Evolutionary conservation across 2,888 invertebrate genomes (phyloP).

Genomic region (Stegophylla sp.): DNA sequence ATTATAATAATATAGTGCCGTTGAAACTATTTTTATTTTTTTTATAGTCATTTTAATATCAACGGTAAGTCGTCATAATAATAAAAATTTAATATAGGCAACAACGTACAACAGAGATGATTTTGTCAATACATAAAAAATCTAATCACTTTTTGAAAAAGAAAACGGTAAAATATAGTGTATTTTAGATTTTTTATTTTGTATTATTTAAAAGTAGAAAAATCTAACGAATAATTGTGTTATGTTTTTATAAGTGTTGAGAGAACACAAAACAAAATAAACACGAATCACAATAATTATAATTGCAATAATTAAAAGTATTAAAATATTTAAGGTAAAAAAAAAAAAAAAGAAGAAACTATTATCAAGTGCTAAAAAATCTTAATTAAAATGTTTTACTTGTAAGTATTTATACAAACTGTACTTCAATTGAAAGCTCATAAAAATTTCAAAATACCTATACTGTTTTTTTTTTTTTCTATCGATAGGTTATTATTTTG

Average conservation of each 20-base stretch:
- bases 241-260: neutral
- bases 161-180: too few species aligned
- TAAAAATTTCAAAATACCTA: neutral
- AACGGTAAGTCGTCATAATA: neutral
- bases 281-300: neutral
- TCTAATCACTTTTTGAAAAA: too few species aligned
- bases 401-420: neutral
- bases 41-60: neutral
- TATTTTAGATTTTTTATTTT: too few species aligned
- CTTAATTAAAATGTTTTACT: neutral
- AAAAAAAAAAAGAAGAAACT: neutral
- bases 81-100: too few species aligned
- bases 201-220: too few species aligned
- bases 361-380: neutral
- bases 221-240: neutral
- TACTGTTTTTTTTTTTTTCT: too few species aligned
- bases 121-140: neutral
- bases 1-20: neutral
- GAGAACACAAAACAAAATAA: neutral
- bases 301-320: neutral
- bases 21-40: neutral
- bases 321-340: neutral
- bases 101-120: neutral
- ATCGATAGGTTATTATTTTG: too few species aligned
- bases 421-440: neutral